Conservation (phyloP, 2,888 invertebrate genomes). For the Perizoma affinitatum region DNA sequence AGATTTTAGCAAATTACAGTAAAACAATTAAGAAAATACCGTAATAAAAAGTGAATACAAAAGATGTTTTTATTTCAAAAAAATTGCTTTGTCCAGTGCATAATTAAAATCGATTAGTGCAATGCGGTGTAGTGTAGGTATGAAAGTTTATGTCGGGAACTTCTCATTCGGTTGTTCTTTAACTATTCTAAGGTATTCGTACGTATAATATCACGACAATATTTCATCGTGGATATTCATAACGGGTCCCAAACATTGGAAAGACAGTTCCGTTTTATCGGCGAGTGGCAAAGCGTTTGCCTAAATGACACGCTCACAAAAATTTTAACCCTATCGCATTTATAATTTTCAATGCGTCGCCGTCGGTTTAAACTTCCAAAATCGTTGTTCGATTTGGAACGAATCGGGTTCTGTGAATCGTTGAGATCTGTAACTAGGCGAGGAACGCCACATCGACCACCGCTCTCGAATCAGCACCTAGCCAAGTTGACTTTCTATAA, state of each 20-base stretch:
- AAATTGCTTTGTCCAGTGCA: slow-evolving; percentile 28
- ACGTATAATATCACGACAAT: slow-evolving; percentile 18
- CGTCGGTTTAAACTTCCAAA: too few species aligned
- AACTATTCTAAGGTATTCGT: slow-evolving; percentile 12
- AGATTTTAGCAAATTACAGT: slow-evolving; percentile 27
- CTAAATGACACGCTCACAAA: slow-evolving; percentile 55
- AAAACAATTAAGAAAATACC: slow-evolving; percentile 20
- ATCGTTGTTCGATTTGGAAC: too few species aligned
- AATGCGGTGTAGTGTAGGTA: slow-evolving; percentile 62
- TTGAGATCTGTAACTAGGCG: slow-evolving; percentile 70
- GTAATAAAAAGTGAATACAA: slow-evolving; percentile 10
- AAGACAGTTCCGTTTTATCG: slow-evolving; percentile 72
- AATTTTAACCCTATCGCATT: slow-evolving; percentile 33
- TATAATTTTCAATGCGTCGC: slow-evolving; percentile 12
- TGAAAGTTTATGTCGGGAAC: slow-evolving; percentile 38
- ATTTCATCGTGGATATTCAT: slow-evolving; percentile 63
- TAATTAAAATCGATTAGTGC: slow-evolving; percentile 58
- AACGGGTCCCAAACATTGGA: slow-evolving; percentile 69
- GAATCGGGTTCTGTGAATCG: slow-evolving; percentile 58
- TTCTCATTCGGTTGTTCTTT: slow-evolving; percentile 54
- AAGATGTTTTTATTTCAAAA: slow-evolving; percentile 12
- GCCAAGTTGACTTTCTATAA: too few species aligned
- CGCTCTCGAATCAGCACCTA: slow-evolving; percentile 59
- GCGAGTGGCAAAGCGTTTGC: slow-evolving; percentile 75
- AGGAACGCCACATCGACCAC: slow-evolving; percentile 66